phyloP scores from a whole-genome alignment of 92 coral and sea anemone species.

The Chrysogorgia sp. region DNA sequence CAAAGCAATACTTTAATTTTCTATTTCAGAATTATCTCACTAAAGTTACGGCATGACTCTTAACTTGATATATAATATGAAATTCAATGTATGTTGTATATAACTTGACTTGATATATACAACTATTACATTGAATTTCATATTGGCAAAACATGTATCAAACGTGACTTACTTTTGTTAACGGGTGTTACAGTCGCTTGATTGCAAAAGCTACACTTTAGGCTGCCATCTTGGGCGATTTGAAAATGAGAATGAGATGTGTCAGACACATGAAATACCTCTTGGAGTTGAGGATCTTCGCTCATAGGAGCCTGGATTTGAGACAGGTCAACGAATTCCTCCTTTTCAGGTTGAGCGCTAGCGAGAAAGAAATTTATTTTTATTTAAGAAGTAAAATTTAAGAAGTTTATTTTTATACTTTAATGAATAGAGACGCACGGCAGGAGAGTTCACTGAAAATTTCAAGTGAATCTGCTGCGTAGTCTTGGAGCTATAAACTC shows the following conservation, averaged over 20 bases:
- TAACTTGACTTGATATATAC: too few species aligned
- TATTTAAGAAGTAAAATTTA: not conserved
- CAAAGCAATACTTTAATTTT: too few species aligned
- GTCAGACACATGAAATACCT: not conserved
- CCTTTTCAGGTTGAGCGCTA: slow-evolving; percentile 17
- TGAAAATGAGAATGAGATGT: not conserved
- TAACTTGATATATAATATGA: too few species aligned
- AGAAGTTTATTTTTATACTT: not conserved
- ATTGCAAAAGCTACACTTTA: slow-evolving; percentile 8
- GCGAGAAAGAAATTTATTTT: not conserved
- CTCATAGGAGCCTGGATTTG: not conserved
- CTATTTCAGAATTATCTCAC: too few species aligned
- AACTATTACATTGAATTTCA: too few species aligned
- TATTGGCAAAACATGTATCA: not conserved
- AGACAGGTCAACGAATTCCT: slow-evolving; percentile 12
- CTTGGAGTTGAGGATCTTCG: slow-evolving; percentile 1
- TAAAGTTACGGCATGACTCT: too few species aligned
- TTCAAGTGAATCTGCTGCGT: too few species aligned
- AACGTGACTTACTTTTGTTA: not conserved
- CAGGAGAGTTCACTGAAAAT: too few species aligned
- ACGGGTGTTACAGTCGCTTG: not conserved
- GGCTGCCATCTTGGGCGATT: not conserved
- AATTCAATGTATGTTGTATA: too few species aligned
- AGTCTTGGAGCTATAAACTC: too few species aligned
- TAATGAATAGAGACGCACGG: not conserved